These are phyloP conservation scores for Ariopsis seemanni DNA, from an alignment of 2,113 vertebrate genomes.

Conservation along the genomic window DNA sequence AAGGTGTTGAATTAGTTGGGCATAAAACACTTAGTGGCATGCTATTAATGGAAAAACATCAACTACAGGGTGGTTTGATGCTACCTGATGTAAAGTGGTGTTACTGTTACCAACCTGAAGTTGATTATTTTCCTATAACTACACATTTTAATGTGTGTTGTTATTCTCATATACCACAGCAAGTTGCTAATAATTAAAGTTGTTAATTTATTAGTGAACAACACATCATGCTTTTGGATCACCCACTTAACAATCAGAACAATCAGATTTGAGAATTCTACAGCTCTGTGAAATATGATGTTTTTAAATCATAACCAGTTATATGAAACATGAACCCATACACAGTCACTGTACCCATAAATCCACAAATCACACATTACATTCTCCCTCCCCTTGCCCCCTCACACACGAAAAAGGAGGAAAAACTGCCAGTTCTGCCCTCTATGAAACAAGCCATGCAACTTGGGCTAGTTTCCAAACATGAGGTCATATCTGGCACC, in stretches of 20 bases:
- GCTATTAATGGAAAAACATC: background rate
- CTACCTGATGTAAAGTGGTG: background rate
- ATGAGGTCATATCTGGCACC: slow-evolving; percentile 51
- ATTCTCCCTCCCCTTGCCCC: background rate
- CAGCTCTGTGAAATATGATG: slow-evolving; percentile 22
- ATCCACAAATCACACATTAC: slow-evolving; percentile 4
- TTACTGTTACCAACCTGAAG: background rate
- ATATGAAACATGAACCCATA: slow-evolving; percentile 27
- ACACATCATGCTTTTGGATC: background rate
- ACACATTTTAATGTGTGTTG: background rate
- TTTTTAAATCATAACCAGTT: slow-evolving; percentile 34
- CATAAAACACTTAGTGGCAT: background rate
- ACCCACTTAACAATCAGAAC: background rate
- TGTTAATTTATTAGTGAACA: background rate
- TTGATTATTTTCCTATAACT: background rate
- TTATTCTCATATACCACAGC: background rate
- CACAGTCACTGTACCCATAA: slow-evolving; percentile 1
- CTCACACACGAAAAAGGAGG: background rate
- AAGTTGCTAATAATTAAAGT: background rate
- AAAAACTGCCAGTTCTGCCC: background rate
- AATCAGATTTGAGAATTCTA: background rate
- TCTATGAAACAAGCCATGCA: slow-evolving; percentile 23
- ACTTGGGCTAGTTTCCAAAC: background rate
- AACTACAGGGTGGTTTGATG: background rate
- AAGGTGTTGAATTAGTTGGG: background rate